These are phyloP conservation scores for Andricus grossulariae DNA, from an alignment of 1,140 invertebrate genomes.

Conservation along the genomic window DNA sequence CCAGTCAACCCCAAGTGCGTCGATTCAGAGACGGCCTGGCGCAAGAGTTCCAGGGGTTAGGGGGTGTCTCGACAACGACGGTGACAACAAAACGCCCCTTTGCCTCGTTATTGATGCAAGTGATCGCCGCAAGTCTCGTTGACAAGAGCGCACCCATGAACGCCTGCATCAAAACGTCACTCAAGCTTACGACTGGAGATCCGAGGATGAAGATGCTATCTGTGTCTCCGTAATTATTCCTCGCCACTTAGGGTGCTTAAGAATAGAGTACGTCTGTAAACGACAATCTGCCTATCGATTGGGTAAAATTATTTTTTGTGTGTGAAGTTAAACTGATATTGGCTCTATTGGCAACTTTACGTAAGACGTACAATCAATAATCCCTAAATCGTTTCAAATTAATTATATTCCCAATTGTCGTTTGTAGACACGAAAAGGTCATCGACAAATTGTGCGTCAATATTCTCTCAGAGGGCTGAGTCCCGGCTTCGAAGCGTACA, in stretches of 20 bases:
- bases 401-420: too few relatives aligned
- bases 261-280: not conserved
- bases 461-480: conserved; percentile 30
- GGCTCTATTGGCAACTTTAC: not conserved
- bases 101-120: conserved; percentile 21
- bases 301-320: not conserved
- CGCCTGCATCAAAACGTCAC: conserved; percentile 25
- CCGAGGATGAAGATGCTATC: conserved; percentile 23
- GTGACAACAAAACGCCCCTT: conserved; percentile 22
- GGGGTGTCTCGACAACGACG: conserved; percentile 22
- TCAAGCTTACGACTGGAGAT: conserved; percentile 10
- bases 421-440: conserved; percentile 21
- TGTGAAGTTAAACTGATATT: not conserved
- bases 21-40: not conserved
- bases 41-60: not conserved
- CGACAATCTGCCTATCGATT: conserved; percentile 9
- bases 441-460: conserved; percentile 39
- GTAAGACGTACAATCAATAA: too few relatives aligned
- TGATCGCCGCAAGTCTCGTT: conserved; percentile 26
- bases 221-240: not conserved
- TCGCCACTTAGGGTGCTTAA: conserved; percentile 3
- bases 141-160: conserved; percentile 29
- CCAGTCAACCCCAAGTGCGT: conserved; percentile 9
- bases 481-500: conserved; percentile 20
- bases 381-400: too few relatives aligned